Conservation (phyloP, 1,140 invertebrate species). For the Harlomillsia oculata region DNA sequence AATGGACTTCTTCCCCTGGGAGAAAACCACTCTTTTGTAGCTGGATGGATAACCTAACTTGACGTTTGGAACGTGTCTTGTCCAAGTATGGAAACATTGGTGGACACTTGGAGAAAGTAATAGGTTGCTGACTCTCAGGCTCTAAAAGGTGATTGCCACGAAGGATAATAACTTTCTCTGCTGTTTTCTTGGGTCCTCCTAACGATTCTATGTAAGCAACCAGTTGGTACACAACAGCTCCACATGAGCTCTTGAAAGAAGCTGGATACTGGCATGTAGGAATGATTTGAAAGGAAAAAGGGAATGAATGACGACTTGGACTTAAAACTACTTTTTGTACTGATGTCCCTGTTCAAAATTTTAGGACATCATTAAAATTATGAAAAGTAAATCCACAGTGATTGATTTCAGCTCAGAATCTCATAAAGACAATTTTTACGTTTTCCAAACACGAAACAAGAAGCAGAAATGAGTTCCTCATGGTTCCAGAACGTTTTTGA, state of each 20-base stretch:
- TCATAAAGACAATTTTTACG: not conserved
- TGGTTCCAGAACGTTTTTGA: not conserved
- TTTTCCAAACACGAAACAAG: conserved; percentile 1
- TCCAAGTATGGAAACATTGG: not conserved
- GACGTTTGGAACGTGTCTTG: not conserved
- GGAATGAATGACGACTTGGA: not conserved
- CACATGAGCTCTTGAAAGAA: conserved; percentile 4
- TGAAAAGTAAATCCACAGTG: too few species aligned
- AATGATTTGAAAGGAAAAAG: conserved; percentile 6
- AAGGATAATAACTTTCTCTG: conserved; percentile 4
- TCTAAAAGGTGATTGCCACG: conserved; percentile 2
- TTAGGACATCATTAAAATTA: too few species aligned
- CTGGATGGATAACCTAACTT: not conserved
- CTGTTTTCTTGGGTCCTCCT: not conserved
- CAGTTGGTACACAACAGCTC: not conserved
- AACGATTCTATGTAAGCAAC: not conserved
- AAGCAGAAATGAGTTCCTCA: conserved; percentile 1
- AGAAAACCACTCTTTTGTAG: not conserved
- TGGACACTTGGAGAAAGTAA: not conserved
- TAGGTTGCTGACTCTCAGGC: not conserved
- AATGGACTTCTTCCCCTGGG: not conserved
- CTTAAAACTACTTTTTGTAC: not conserved
- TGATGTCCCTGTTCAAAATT: not conserved
- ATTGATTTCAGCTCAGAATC: not conserved
- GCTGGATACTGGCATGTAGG: not conserved